Evolutionary conservation across 2,888 invertebrate genomes (phyloP).

Genomic region (Argyresthia albistria): DNA sequence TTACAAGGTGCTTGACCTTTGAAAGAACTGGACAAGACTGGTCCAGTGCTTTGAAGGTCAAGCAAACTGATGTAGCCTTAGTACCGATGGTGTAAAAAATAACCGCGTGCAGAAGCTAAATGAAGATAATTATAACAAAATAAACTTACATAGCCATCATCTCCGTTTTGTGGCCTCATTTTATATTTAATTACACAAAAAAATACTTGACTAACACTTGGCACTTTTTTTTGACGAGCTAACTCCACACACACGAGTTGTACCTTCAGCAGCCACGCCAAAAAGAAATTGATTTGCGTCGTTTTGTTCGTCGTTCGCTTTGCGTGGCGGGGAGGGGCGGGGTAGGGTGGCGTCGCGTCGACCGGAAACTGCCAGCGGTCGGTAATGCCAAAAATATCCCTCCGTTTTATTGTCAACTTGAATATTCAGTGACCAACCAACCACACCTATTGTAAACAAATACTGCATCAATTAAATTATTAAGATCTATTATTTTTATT

Average conservation of each 20-base stretch:
- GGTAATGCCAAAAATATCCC: no score
- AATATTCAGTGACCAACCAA: no score
- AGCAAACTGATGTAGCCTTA: no score
- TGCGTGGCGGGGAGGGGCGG: neutral
- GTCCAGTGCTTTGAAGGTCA: no score
- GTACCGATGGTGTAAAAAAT: no score
- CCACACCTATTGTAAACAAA: no score
- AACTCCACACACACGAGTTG: slow-evolving; percentile 3
- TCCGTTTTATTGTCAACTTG: no score
- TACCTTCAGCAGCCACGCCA: slow-evolving; percentile 45
- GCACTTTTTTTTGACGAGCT: slow-evolving; percentile 17
- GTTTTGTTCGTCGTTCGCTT: no score
- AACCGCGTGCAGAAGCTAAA: neutral
- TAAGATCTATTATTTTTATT: no score
- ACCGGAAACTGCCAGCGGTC: slow-evolving; percentile 2
- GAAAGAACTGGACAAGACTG: no score
- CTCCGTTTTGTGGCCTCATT: slow-evolving; percentile 66
- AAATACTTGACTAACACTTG: slow-evolving; percentile 5
- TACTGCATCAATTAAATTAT: no score
- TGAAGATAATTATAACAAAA: neutral
- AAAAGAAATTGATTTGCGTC: slow-evolving; percentile 39
- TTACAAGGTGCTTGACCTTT: no score
- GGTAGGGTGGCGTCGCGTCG: slow-evolving; percentile 7
- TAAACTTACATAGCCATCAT: slow-evolving; percentile 61
- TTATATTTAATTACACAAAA: slow-evolving; percentile 6